Percentiles rank a stretch among this genome's conserved stretches.
Evolutionary conservation across 2,113 vertebrate genomes (phyloP).

Genomic region (Canis aureus): DNA sequence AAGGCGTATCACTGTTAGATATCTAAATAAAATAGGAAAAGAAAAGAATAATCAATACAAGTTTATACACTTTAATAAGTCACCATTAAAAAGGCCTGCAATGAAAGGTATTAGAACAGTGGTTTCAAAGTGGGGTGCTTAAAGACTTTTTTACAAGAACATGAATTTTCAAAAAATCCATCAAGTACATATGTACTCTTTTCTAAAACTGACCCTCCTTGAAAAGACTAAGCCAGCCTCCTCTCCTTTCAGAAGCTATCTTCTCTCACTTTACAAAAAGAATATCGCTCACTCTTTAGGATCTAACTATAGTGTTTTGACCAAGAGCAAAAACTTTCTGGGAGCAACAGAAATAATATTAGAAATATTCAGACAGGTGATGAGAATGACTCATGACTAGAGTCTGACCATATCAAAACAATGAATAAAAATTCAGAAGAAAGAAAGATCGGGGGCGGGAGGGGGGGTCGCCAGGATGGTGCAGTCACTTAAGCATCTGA

Average conservation of each 20-base stretch:
- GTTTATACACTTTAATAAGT: slow-evolving; percentile 45
- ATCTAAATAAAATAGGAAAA: slow-evolving; percentile 88
- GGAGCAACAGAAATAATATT: background rate
- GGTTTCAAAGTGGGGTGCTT: background rate
- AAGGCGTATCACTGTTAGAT: slow-evolving; percentile 96
- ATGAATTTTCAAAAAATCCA: slow-evolving; percentile 7
- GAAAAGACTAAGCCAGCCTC: slow-evolving; percentile 25
- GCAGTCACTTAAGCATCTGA: background rate
- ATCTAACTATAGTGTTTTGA: background rate
- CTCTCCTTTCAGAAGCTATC: background rate
- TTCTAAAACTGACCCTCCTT: slow-evolving; percentile 31
- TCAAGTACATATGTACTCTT: background rate
- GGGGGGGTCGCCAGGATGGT: background rate
- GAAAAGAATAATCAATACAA: slow-evolving; percentile 57
- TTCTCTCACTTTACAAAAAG: slow-evolving; percentile 14
- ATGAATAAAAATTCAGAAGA: slow-evolving; percentile 37
- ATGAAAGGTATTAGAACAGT: slow-evolving; percentile 40
- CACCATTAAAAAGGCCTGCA: slow-evolving; percentile 56
- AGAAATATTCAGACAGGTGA: background rate
- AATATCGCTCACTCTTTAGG: background rate
- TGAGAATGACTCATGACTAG: background rate
- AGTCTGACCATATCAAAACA: slow-evolving; percentile 23
- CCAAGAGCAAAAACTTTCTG: slow-evolving; percentile 11
- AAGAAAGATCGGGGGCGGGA: background rate
- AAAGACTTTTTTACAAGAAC: background rate